Evolutionary conservation across 53 echinoderm and acorn worm species (phyloP).

Genomic region (Pentamera pediparva): DNA sequence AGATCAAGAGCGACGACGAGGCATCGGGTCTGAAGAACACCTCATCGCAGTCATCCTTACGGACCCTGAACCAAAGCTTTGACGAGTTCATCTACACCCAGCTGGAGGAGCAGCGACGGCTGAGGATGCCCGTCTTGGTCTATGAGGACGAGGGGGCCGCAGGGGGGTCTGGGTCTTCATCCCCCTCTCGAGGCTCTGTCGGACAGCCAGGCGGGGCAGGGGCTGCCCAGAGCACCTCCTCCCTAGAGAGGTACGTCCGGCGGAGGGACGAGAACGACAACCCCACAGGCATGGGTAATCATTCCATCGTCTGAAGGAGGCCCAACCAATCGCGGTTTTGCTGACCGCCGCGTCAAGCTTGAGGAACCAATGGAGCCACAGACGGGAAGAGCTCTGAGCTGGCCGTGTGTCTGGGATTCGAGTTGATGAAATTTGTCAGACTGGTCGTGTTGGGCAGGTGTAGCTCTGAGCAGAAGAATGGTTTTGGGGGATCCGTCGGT

Average conservation of each 20-base stretch:
- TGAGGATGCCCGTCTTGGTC: slow-evolving; percentile 29
- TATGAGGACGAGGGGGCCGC: slow-evolving; percentile 28
- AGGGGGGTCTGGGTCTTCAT: slow-evolving; percentile 6
- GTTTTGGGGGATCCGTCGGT: too few species aligned
- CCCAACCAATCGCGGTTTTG: too few species aligned
- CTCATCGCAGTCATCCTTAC: slow-evolving; percentile 32
- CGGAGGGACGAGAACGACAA: slow-evolving; percentile 32
- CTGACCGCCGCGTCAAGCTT: too few species aligned
- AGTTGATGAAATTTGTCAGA: too few species aligned
- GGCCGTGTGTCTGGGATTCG: too few species aligned
- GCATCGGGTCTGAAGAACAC: slow-evolving; percentile 31
- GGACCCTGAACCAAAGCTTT: slow-evolving; percentile 94
- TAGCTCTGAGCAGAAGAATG: too few species aligned
- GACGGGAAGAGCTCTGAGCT: too few species aligned
- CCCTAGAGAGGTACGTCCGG: slow-evolving; percentile 17
- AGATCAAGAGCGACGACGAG: slow-evolving; percentile 51
- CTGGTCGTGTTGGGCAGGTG: too few species aligned
- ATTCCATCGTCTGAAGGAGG: slow-evolving; percentile 37
- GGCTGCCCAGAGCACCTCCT: slow-evolving; percentile 25
- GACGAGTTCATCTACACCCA: slow-evolving; percentile 88
- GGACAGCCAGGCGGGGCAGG: slow-evolving; percentile 18
- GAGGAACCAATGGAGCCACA: too few species aligned
- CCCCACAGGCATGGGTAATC: slow-evolving; percentile 19
- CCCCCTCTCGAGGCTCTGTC: slow-evolving; percentile 7
- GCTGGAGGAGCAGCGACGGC: slow-evolving; percentile 81